A percentile compares a stretch with the other conserved stretches of the same genome.
Evolutionary conservation across 2,888 invertebrate genomes (phyloP).

Genomic region (Philereme transversata): DNA sequence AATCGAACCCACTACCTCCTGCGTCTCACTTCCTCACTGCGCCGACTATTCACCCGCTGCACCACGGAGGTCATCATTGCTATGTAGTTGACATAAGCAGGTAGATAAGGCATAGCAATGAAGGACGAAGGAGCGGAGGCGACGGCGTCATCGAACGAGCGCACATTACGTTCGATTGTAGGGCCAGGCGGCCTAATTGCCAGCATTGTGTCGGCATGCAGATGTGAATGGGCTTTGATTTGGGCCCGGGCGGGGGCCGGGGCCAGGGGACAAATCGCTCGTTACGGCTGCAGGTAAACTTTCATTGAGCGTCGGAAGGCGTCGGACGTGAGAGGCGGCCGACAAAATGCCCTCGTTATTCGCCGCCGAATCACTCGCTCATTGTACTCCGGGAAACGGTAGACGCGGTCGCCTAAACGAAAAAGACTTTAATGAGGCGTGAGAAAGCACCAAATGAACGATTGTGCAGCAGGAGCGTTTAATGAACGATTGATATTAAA

Average conservation of each 20-base stretch:
- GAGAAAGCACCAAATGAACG: conserved; percentile 82
- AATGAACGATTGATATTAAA: conserved; percentile 79
- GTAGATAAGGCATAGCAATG: conserved; percentile 18
- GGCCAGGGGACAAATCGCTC: conserved; percentile 83
- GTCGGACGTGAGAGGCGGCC: conserved; percentile 83
- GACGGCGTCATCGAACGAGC: conserved; percentile 71
- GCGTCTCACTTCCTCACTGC: no score
- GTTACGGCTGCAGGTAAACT: conserved; percentile 85
- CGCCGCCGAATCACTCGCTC: conserved; percentile 84
- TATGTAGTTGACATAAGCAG: conserved; percentile 1
- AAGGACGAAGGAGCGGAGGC: conserved; percentile 35
- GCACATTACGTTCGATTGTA: conserved; percentile 82
- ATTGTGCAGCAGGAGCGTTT: conserved; percentile 73
- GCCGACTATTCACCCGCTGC: no score
- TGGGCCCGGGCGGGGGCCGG: conserved; percentile 74
- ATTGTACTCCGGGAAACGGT: conserved; percentile 83
- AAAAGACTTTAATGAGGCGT: conserved; percentile 84
- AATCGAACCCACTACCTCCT: no score
- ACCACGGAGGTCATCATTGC: no score
- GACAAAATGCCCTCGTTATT: conserved; percentile 85
- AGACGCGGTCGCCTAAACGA: conserved; percentile 82
- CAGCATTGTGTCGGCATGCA: conserved; percentile 85
- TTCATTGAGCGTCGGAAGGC: conserved; percentile 85
- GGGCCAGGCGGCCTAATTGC: conserved; percentile 82
- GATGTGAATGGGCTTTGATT: conserved; percentile 85